Percentiles rank a stretch among this genome's conserved stretches.
Evolutionary conservation across 2,113 vertebrate genomes (phyloP).

Genomic region (Megaceryle torquata): DNA sequence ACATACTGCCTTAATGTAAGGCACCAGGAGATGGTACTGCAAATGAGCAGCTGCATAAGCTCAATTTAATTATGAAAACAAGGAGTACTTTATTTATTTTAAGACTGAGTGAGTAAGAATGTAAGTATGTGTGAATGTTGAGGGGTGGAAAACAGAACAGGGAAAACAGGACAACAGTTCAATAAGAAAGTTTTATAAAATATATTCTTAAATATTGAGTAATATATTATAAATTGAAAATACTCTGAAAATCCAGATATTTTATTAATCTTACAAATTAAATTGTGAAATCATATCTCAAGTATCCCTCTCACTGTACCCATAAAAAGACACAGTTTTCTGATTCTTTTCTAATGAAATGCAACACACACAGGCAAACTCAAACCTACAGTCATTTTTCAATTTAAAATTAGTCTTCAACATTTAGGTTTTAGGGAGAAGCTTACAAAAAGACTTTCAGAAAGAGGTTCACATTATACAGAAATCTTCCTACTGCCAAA

Average conservation of each 20-base stretch:
- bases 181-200: neutral
- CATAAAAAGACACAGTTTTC: neutral
- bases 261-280: neutral
- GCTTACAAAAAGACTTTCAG: neutral
- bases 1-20: neutral
- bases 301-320: neutral
- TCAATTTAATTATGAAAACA: neutral
- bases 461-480: conserved; percentile 31
- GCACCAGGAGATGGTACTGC: neutral
- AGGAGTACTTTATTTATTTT: neutral
- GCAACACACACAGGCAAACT: neutral
- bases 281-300: neutral
- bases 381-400: neutral
- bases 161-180: neutral
- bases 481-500: conserved; percentile 31
- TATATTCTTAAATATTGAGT: neutral
- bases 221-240: neutral
- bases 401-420: conserved; percentile 12
- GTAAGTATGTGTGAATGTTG: neutral
- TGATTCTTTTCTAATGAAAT: neutral
- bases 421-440: neutral
- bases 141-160: neutral
- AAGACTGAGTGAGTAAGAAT: neutral
- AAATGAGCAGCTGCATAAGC: neutral
- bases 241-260: neutral